These are phyloP conservation scores for Actinernus sp. DNA, from an alignment of 92 coral and sea anemone genomes.

Conservation along the genomic window DNA sequence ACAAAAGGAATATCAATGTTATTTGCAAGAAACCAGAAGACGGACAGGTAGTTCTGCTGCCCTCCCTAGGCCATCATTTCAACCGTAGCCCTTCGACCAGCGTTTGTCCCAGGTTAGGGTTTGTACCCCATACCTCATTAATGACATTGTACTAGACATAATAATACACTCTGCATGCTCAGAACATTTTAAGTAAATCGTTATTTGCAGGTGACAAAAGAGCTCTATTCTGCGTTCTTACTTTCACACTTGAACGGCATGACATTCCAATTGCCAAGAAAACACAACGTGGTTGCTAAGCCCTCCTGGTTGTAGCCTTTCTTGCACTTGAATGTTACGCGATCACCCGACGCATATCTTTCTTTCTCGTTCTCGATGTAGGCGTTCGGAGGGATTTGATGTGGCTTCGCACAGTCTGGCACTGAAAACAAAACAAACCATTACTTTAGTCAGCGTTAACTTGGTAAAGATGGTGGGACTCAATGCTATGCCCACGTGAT, in stretches of 20 bases:
- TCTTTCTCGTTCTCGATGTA: constrained; percentile 40
- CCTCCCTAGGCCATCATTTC: too few species aligned
- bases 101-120: too few species aligned
- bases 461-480: too few species aligned
- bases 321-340: constrained; percentile 71
- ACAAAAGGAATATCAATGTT: too few species aligned
- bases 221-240: too few species aligned
- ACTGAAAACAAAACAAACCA: too few species aligned
- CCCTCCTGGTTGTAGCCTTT: constrained; percentile 81
- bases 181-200: neutral
- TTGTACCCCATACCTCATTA: too few species aligned
- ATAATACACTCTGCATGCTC: neutral
- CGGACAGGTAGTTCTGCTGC: too few species aligned
- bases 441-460: too few species aligned
- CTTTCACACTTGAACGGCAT: constrained; percentile 82
- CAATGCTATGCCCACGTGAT: too few species aligned
- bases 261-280: constrained; percentile 82
- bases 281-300: constrained; percentile 73
- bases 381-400: constrained; percentile 60
- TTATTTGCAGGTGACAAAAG: neutral
- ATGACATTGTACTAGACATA: neutral
- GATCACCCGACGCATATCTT: constrained; percentile 62
- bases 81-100: too few species aligned
- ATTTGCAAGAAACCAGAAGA: too few species aligned
- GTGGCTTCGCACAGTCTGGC: constrained; percentile 62